Conservation (phyloP, 1,140 invertebrate species). For the Chrysopa pallens region DNA sequence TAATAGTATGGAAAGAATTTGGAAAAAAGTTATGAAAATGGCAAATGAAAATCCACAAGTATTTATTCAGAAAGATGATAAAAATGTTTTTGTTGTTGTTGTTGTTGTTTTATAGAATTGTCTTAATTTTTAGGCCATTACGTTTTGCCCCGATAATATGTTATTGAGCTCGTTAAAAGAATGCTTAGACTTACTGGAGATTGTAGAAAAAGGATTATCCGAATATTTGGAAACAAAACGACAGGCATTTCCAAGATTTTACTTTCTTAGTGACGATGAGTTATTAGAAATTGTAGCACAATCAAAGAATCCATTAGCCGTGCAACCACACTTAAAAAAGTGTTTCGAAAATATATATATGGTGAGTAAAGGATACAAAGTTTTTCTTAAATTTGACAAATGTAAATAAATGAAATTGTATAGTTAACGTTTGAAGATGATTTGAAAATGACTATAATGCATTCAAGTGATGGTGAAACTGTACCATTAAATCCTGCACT, state of each 20-base stretch:
- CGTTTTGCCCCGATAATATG: constrained; percentile 32
- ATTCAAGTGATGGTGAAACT: constrained; percentile 56
- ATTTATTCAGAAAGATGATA: constrained; percentile 3
- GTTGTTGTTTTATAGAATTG: too few relatives aligned
- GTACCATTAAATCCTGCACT: constrained; percentile 40
- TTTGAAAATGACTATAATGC: constrained; percentile 55
- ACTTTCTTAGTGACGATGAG: constrained; percentile 63
- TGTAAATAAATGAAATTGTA: constrained; percentile 3
- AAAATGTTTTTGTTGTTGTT: not conserved
- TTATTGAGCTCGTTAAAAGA: constrained; percentile 49
- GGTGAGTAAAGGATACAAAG: constrained; percentile 28
- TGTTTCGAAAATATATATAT: constrained; percentile 63
- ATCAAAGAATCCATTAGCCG: constrained; percentile 49
- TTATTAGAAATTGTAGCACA: constrained; percentile 58
- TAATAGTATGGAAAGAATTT: constrained; percentile 54
- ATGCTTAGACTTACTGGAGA: constrained; percentile 41
- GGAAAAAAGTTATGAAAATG: constrained; percentile 51
- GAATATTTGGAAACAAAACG: constrained; percentile 60
- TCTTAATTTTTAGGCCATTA: too few relatives aligned
- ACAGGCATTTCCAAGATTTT: constrained; percentile 51
- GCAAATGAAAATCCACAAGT: constrained; percentile 48
- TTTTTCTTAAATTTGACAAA: too few relatives aligned
- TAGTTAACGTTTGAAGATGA: constrained; percentile 48
- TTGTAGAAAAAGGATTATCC: constrained; percentile 51
- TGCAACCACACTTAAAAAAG: constrained; percentile 61